phyloP scores from a whole-genome alignment of 2,113 vertebrate genomes.

The Albula goreensis region DNA sequence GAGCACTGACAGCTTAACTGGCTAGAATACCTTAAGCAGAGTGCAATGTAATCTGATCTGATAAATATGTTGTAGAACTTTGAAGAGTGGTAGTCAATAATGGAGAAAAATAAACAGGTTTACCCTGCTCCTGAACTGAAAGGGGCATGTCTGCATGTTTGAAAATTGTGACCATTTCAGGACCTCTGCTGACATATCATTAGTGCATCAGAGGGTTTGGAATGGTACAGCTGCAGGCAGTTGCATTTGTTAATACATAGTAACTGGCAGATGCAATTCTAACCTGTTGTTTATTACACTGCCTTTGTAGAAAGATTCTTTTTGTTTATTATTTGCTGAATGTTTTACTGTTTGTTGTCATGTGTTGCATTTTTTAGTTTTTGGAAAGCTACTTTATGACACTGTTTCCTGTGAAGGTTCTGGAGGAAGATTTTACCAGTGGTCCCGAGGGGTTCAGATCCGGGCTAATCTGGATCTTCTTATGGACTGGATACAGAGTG shows the following conservation, averaged over 20 bases:
- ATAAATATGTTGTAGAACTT: neutral
- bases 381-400: neutral
- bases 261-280: neutral
- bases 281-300: neutral
- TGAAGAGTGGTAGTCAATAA: neutral
- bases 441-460: conserved; percentile 71
- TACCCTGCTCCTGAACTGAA: neutral
- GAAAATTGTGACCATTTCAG: neutral
- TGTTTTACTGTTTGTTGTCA: neutral
- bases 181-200: neutral
- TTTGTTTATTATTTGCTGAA: neutral
- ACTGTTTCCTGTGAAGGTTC: conserved; percentile 59
- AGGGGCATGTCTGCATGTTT: no score
- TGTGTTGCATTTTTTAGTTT: neutral
- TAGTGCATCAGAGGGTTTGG: no score
- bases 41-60: neutral
- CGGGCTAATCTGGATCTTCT: conserved; percentile 71
- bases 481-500: conserved; percentile 71
- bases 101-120: neutral
- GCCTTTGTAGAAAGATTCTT: neutral
- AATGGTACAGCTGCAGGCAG: no score
- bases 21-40: neutral
- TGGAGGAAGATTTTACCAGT: conserved; percentile 71
- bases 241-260: neutral
- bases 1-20: conserved; percentile 18